Percentiles rank a stretch among this genome's conserved stretches.
phyloP scores from a whole-genome alignment of 2,113 vertebrate genomes.

The Polypterus senegalus region DNA sequence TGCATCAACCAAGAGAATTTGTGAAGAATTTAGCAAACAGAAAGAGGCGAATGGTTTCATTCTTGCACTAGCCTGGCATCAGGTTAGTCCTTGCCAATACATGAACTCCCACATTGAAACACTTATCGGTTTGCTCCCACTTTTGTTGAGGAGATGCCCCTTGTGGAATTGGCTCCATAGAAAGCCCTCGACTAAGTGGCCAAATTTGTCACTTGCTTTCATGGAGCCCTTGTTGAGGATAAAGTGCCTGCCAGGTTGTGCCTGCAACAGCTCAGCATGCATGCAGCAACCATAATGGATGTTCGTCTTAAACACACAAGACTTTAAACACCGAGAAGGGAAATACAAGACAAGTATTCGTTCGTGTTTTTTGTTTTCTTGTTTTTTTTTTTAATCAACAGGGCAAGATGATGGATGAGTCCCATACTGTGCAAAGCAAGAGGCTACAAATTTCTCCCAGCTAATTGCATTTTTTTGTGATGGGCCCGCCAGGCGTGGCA shows the following conservation, averaged over 20 bases:
- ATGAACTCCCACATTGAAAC: no score
- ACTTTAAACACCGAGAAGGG: conserved; percentile 22
- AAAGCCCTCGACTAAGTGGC: no score
- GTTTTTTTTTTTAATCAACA: conserved; percentile 11
- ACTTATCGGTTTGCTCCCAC: no score
- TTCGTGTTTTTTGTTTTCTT: conserved; percentile 25
- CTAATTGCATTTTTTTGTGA: conserved; percentile 31
- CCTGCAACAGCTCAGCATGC: conserved; percentile 17
- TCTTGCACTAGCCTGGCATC: no score
- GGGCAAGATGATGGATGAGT: conserved; percentile 52
- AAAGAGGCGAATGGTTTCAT: no score
- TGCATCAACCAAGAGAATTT: no score
- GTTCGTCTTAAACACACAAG: not conserved
- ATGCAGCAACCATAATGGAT: not conserved
- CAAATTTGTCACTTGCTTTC: conserved; percentile 14
- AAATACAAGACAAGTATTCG: conserved; percentile 28
- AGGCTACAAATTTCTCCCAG: conserved; percentile 52
- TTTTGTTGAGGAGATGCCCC: no score
- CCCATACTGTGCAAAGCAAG: conserved; percentile 45
- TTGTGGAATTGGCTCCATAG: no score
- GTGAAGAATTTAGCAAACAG: no score
- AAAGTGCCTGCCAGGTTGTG: conserved; percentile 14
- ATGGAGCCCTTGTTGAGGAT: conserved; percentile 8
- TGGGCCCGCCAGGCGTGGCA: conserved; percentile 29
- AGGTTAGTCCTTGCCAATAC: no score